phyloP scores from a whole-genome alignment of 1,140 invertebrate species.

The Drosophila sp. region DNA sequence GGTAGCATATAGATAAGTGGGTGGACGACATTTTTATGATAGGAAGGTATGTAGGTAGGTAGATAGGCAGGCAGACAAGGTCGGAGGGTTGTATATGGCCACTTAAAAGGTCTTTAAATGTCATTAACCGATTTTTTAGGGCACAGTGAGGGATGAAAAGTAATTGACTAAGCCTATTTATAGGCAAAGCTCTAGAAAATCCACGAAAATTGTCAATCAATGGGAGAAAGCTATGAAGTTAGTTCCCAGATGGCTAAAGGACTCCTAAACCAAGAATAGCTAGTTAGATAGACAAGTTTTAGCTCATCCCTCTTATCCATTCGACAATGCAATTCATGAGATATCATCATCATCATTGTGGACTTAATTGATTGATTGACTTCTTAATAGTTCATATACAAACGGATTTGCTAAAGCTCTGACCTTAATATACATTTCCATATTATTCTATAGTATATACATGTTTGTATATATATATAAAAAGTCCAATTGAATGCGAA shows the following conservation, averaged over 20 bases:
- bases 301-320: neutral
- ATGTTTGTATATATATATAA: neutral
- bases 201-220: too few species aligned
- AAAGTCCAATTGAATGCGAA: constrained; percentile 2
- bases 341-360: neutral
- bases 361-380: constrained; percentile 7
- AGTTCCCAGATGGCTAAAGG: too few species aligned
- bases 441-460: neutral
- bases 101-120: neutral
- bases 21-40: neutral
- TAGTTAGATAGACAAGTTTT: neutral
- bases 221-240: too few species aligned
- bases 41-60: neutral
- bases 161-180: neutral
- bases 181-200: too few species aligned
- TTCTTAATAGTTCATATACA: constrained; percentile 3
- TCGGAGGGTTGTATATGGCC: neutral
- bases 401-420: neutral
- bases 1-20: constrained; percentile 2
- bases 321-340: neutral
- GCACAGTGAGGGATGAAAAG: neutral
- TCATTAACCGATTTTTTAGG: neutral
- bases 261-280: too few species aligned
- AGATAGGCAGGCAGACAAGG: neutral
- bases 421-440: neutral